Evolutionary conservation across 2,797 vertebrate genomes (phyloP).

Genomic region (Cercopithecus neglectus): DNA sequence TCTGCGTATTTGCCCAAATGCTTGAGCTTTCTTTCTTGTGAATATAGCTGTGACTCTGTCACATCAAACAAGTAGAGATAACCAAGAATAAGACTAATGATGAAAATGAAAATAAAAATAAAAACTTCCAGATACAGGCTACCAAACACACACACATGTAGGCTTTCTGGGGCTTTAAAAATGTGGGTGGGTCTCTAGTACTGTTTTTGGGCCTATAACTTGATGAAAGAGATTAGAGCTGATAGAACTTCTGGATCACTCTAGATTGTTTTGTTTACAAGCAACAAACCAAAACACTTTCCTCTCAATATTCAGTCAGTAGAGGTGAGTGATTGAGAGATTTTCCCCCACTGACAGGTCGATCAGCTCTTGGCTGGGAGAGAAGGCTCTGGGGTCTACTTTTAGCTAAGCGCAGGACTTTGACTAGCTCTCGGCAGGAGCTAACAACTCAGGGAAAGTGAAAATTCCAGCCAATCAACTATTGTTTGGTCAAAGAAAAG

Average conservation of each 20-base stretch:
- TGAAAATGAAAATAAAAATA: neutral
- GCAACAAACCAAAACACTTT: neutral
- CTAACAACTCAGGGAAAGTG: neutral
- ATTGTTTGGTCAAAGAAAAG: constrained; percentile 5
- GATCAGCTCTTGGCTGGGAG: neutral
- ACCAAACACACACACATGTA: neutral
- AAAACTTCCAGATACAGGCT: neutral
- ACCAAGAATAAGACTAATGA: neutral
- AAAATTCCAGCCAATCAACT: constrained; percentile 16
- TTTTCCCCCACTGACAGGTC: neutral
- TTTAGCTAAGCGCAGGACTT: neutral
- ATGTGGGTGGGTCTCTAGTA: neutral
- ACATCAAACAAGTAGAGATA: neutral
- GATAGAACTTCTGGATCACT: neutral
- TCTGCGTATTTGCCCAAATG: neutral
- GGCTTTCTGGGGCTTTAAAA: neutral
- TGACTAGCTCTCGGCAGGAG: neutral
- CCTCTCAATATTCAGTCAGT: neutral
- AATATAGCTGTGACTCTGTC: neutral
- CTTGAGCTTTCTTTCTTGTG: neutral
- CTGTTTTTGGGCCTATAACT: neutral
- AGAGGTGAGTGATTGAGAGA: neutral
- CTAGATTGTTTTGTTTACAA: neutral
- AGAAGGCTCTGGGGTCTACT: neutral
- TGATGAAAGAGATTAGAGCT: neutral